These are phyloP conservation scores for Hirundichthys speculiger DNA, from an alignment of 2,113 vertebrate species.

Conservation along the genomic window DNA sequence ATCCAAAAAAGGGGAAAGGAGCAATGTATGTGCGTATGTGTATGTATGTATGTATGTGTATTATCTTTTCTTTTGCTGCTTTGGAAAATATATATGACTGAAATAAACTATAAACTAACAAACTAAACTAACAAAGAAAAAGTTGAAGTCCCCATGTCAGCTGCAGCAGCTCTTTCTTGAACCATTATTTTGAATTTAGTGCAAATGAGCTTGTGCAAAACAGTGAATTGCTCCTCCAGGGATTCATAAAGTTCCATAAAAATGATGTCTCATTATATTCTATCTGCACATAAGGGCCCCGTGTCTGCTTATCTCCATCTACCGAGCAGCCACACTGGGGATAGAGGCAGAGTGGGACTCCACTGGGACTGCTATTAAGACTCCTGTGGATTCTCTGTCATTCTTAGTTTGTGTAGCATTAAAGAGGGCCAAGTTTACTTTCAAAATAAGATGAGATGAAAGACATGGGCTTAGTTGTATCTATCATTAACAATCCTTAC, in stretches of 20 bases:
- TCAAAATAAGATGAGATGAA: not conserved
- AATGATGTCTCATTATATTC: constrained; percentile 30
- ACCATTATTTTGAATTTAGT: constrained; percentile 8
- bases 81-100: too few species aligned
- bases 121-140: not conserved
- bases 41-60: too few species aligned
- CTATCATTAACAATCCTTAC: constrained; percentile 31
- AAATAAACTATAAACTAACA: too few species aligned
- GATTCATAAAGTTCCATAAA: constrained; percentile 7
- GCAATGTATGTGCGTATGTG: too few species aligned
- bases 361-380: constrained; percentile 46
- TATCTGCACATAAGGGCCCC: not conserved
- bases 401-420: constrained; percentile 43
- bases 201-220: constrained; percentile 12
- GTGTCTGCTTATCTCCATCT: constrained; percentile 6
- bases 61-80: too few species aligned
- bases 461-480: not conserved
- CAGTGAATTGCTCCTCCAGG: constrained; percentile 3
- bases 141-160: not conserved
- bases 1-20: too few species aligned
- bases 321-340: not conserved
- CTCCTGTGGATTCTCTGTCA: constrained; percentile 55
- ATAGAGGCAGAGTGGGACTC: constrained; percentile 24
- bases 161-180: not conserved
- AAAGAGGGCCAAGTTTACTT: constrained; percentile 21